These are phyloP conservation scores for Limenitis camilla DNA, from an alignment of 2,888 invertebrate genomes.

Conservation along the genomic window DNA sequence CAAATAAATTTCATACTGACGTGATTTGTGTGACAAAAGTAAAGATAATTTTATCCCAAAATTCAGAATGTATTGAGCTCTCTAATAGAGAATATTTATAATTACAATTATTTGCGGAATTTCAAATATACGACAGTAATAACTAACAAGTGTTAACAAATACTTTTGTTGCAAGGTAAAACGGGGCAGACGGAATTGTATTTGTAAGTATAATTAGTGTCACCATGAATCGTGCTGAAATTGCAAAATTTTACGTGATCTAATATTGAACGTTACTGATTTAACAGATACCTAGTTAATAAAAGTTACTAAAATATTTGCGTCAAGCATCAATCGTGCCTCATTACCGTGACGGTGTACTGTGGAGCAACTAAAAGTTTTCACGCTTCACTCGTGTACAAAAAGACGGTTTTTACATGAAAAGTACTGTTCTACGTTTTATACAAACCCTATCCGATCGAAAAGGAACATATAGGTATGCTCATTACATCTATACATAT, in stretches of 20 bases:
- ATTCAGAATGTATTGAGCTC: no score
- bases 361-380: slow-evolving; percentile 9
- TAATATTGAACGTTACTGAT: slow-evolving; percentile 16
- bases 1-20: no score
- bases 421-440: no score
- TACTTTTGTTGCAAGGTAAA: slow-evolving; percentile 10
- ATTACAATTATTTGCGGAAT: no score
- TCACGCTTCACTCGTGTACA: background rate
- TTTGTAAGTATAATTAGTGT: slow-evolving; percentile 18
- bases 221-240: slow-evolving; percentile 16
- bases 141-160: slow-evolving; percentile 6
- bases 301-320: slow-evolving; percentile 21
- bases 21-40: no score
- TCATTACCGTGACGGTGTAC: slow-evolving; percentile 2
- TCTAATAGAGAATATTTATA: no score
- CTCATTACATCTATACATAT: no score
- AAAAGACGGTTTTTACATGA: no score
- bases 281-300: slow-evolving; percentile 17
- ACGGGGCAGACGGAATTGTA: slow-evolving; percentile 12
- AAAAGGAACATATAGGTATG: no score
- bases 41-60: no score
- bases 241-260: slow-evolving; percentile 21
- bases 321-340: slow-evolving; percentile 12
- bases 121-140: no score
- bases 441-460: no score